A percentile compares a stretch with the other conserved stretches of the same genome.
Evolutionary conservation across 2,888 invertebrate genomes (phyloP).

Genomic region (Ferdinandea cuprea): DNA sequence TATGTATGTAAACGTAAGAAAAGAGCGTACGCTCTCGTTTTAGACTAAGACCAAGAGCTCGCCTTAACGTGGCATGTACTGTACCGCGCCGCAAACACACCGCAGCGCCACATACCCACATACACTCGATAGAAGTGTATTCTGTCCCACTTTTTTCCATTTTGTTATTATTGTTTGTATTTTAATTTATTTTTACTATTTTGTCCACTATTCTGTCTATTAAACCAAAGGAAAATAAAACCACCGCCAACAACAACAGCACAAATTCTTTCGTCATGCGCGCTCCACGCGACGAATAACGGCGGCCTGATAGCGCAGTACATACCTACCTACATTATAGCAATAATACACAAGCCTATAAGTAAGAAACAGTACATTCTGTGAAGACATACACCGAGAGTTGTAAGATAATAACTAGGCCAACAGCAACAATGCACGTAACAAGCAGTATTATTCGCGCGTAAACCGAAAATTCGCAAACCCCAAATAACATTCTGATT

Average conservation of each 20-base stretch:
- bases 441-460: conserved; percentile 22
- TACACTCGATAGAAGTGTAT: conserved; percentile 4
- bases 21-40: conserved; percentile 10
- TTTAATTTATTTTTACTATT: conserved; percentile 37
- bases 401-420: conserved; percentile 31
- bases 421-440: conserved; percentile 12
- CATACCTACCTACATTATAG: neutral
- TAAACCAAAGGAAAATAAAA: conserved; percentile 2
- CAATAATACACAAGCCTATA: conserved; percentile 15
- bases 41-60: conserved; percentile 12
- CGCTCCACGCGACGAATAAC: conserved; percentile 16
- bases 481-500: neutral
- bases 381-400: conserved; percentile 2
- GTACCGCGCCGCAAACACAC: neutral
- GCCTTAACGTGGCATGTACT: conserved; percentile 14
- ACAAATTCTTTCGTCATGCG: conserved; percentile 32
- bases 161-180: conserved; percentile 21
- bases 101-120: neutral
- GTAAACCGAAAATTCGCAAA: conserved; percentile 3
- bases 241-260: neutral
- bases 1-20: conserved; percentile 20
- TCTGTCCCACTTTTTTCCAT: conserved; percentile 26
- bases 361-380: conserved; percentile 10
- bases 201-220: conserved; percentile 32
- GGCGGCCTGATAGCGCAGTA: neutral